phyloP scores from a whole-genome alignment of 2,888 invertebrate species.

The Aspidiotus rigidus region DNA sequence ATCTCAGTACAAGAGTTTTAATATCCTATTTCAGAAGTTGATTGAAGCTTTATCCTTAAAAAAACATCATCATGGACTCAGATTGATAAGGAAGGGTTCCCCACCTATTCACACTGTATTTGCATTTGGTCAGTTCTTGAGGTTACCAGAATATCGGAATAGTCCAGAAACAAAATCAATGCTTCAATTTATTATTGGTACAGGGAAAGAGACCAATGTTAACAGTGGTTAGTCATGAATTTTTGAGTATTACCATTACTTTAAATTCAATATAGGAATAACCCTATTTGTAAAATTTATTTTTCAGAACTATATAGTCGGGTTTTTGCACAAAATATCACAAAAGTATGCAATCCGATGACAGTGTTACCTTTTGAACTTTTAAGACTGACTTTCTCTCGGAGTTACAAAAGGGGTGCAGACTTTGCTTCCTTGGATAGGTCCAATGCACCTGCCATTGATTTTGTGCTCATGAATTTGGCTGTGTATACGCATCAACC shows the following conservation, averaged over 20 bases:
- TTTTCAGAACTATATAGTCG: not conserved
- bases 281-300: not conserved
- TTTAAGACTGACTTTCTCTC: not conserved
- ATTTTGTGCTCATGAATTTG: not conserved
- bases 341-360: not conserved
- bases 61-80: no score
- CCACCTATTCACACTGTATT: not conserved
- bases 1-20: no score
- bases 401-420: not conserved
- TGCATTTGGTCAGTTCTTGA: not conserved
- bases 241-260: no score
- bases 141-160: constrained; percentile 3
- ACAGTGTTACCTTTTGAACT: not conserved
- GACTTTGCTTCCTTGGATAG: not conserved
- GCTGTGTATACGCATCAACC: not conserved
- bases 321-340: not conserved
- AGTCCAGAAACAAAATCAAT: no score
- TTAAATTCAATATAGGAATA: no score
- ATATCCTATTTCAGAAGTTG: no score
- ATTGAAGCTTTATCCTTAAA: no score
- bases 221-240: no score
- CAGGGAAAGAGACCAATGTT: no score
- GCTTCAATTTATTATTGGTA: no score
- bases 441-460: not conserved
- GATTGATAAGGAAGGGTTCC: not conserved